phyloP scores from a whole-genome alignment of 2,113 vertebrate genomes.

The Gopherus flavomarginatus region DNA sequence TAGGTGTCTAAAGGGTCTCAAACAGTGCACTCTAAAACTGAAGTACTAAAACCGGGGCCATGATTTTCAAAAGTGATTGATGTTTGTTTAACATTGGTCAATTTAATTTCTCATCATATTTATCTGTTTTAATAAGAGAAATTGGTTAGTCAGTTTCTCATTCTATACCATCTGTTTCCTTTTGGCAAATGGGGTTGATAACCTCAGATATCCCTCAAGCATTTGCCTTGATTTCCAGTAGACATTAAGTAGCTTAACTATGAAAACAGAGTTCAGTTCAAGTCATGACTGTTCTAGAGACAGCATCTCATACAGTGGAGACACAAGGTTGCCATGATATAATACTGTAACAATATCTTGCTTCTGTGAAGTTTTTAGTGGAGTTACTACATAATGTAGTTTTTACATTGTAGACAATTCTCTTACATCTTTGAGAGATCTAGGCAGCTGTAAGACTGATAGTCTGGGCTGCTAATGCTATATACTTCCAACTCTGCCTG shows the following conservation, averaged over 20 bases:
- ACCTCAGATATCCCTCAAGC: neutral
- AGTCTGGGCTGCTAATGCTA: neutral
- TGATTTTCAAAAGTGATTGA: too few species aligned
- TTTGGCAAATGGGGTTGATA: neutral
- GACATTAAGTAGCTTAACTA: neutral
- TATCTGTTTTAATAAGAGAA: neutral
- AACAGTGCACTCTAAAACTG: neutral
- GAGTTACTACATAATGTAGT: neutral
- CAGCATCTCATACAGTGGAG: neutral
- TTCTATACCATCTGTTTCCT: neutral
- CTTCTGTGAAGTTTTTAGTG: neutral
- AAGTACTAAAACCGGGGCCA: neutral
- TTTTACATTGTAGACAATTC: neutral
- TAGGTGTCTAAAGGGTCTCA: neutral
- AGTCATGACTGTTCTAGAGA: neutral
- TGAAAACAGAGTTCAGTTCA: neutral
- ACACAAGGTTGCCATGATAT: neutral
- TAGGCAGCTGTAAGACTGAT: neutral
- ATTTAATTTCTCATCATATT: neutral
- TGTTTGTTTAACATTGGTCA: neutral
- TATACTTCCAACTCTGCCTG: neutral
- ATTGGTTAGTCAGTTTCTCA: neutral
- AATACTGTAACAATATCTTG: too few species aligned
- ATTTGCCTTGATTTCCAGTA: neutral
- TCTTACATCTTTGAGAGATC: rapidly evolving